Evolutionary conservation across 2,888 invertebrate species (phyloP).

Genomic region (Nineta flava): DNA sequence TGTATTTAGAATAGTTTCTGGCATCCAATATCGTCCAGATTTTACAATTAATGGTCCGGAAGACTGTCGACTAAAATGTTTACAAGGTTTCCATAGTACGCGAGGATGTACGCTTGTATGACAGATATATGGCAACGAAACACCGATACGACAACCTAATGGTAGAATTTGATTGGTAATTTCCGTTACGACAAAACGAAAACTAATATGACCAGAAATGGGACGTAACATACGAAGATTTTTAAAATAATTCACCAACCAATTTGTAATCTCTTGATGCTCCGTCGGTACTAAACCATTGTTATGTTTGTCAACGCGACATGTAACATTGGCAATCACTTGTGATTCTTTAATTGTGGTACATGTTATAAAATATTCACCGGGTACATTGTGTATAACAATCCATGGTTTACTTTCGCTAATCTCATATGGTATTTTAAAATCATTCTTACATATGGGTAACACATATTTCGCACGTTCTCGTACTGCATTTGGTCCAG

Average conservation of each 20-base stretch:
- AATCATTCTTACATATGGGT: slow-evolving; percentile 45
- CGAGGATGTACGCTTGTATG: slow-evolving; percentile 52
- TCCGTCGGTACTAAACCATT: slow-evolving; percentile 53
- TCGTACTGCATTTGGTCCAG: slow-evolving; percentile 57
- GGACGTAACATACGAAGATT: slow-evolving; percentile 45
- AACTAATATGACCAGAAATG: slow-evolving; percentile 65
- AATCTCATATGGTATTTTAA: slow-evolving; percentile 53
- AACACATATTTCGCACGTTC: slow-evolving; percentile 53
- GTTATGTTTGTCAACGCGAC: slow-evolving; percentile 47
- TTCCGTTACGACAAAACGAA: slow-evolving; percentile 52
- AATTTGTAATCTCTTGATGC: slow-evolving; percentile 48
- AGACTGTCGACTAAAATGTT: slow-evolving; percentile 38
- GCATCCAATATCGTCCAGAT: slow-evolving; percentile 37
- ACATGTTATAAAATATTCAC: slow-evolving; percentile 64
- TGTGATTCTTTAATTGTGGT: slow-evolving; percentile 66
- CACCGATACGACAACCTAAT: slow-evolving; percentile 58
- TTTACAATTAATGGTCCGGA: slow-evolving; percentile 33
- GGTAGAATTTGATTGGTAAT: slow-evolving; percentile 38
- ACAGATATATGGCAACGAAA: slow-evolving; percentile 66
- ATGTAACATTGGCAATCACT: slow-evolving; percentile 67
- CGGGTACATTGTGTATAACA: slow-evolving; percentile 57
- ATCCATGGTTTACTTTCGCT: slow-evolving; percentile 64
- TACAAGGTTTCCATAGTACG: slow-evolving; percentile 44
- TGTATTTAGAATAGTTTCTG: slow-evolving; percentile 36
- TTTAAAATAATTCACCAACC: slow-evolving; percentile 56